Percentiles rank a stretch among this genome's conserved stretches.
Conservation (phyloP, 2,797 vertebrate species). For the Anableps anableps region DNA sequence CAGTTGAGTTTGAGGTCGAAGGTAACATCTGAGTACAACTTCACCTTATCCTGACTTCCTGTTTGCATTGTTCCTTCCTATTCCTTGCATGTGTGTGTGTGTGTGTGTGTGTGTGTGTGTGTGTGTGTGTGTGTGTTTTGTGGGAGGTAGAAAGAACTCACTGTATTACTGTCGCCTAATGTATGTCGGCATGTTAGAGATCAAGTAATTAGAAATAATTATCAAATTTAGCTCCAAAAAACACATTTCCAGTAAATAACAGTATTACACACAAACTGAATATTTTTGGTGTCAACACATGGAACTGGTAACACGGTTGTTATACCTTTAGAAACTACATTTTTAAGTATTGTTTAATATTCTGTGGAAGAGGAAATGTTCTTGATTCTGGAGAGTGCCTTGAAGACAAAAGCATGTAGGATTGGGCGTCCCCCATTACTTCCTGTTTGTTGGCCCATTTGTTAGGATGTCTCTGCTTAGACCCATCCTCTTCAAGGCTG, state of each 20-base stretch:
- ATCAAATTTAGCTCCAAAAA: background rate
- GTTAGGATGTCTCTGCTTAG: background rate
- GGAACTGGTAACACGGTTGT: background rate
- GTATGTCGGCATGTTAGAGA: background rate
- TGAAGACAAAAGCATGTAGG: constrained; percentile 20
- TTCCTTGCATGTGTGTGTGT: background rate
- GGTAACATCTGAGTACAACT: background rate
- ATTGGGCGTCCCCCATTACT: constrained; percentile 19
- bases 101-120: no score
- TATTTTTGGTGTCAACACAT: background rate
- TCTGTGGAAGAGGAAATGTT: constrained; percentile 17
- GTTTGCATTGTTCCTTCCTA: background rate
- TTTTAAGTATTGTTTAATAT: background rate
- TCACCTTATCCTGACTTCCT: background rate
- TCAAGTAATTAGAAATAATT: background rate
- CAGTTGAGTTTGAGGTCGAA: background rate
- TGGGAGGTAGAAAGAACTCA: background rate
- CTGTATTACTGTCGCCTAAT: background rate
- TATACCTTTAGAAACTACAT: background rate
- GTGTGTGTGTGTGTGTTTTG: background rate
- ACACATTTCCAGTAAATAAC: background rate
- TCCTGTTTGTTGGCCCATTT: constrained; percentile 46
- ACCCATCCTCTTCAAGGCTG: background rate
- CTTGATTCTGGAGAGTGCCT: constrained; percentile 14
- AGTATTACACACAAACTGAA: background rate